Evolutionary conservation across 1,140 invertebrate species (phyloP), one percentile per base, ranked within the genome.

Genomic region (Neoseiulus cucumeris): DNA sequence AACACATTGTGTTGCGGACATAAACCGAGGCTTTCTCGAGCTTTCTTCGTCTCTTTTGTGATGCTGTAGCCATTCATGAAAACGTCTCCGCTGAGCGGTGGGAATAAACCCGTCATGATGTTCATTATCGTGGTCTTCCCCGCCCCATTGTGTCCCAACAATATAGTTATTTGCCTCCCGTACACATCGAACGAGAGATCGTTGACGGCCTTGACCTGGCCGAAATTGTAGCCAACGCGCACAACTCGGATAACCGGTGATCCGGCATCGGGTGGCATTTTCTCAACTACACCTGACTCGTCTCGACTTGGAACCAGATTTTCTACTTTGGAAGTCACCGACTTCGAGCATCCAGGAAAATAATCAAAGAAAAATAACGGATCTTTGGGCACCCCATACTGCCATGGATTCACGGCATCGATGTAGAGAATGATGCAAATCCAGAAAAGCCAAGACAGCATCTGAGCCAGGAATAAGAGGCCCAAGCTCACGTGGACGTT

Each of bases 71-170:
- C 85, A 70, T 84, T 82, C 1, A 91, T 77, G 29, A 75, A 73
- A 7, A 87, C 83, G 17, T 79, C 80, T 1, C 87, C 87, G 64
- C 75, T 78, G 0, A 82, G 82, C n/a, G 86, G 82, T 1, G 81
- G 78, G 42, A 84, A 78, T 20, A 70, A 45, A 79, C 85, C 85
- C 68, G 87, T 89, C 2, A 90, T 76, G 78, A 90, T 89, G 1
- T 82, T 82, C 84, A 91, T 85, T 69, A 83, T 82, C 64, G 86
- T 87, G 0, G 85, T 87, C 76, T 89, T 88, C 4, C 88, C 88
- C 44, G 81, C 81, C 0, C 89, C 89, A 74, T 92, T 92, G 72
- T 91, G 89, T 0, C 89, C 90, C 44, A 94, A 76, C 47, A 94
- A 80, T 5, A 85, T 85, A 4, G 89, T 91, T 67, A 94, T 87